A percentile compares a stretch with the other conserved stretches of the same genome.
These are phyloP conservation scores for Pheosia tremula DNA, from an alignment of 2,888 invertebrate species.

Conservation along the genomic window DNA sequence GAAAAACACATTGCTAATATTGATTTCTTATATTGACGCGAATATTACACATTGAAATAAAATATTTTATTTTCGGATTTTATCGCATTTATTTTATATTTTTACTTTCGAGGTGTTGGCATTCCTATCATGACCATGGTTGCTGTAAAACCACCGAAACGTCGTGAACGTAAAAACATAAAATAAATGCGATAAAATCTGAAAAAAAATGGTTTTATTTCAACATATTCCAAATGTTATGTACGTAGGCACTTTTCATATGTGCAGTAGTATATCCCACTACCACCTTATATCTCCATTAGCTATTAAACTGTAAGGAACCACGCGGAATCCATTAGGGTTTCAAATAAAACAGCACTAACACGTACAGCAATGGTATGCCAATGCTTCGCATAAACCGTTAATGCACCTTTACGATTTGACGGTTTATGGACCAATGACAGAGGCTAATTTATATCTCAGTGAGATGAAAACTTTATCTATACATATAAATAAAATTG, in stretches of 20 bases:
- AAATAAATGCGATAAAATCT: too few relatives aligned
- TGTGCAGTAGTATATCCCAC: background rate
- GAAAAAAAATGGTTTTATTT: too few relatives aligned
- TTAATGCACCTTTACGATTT: background rate
- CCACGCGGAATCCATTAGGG: slow-evolving; percentile 1
- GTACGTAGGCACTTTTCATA: background rate
- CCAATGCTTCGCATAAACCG: background rate
- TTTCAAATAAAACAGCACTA: background rate
- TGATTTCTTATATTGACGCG: too few relatives aligned
- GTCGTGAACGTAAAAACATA: too few relatives aligned
- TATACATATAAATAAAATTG: background rate
- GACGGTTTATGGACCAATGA: background rate
- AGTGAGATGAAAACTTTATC: background rate
- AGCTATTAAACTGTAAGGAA: background rate
- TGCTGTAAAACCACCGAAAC: too few relatives aligned
- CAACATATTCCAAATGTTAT: too few relatives aligned
- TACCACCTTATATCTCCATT: background rate
- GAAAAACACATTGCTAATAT: too few relatives aligned
- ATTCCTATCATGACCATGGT: too few relatives aligned
- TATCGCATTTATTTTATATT: too few relatives aligned
- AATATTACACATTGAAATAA: too few relatives aligned
- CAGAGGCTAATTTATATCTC: slow-evolving; percentile 2
- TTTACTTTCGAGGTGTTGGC: too few relatives aligned
- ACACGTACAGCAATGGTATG: background rate
- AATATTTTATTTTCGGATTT: too few relatives aligned